Conservation (phyloP, 2,888 invertebrate genomes). For the Folsomia candida region DNA sequence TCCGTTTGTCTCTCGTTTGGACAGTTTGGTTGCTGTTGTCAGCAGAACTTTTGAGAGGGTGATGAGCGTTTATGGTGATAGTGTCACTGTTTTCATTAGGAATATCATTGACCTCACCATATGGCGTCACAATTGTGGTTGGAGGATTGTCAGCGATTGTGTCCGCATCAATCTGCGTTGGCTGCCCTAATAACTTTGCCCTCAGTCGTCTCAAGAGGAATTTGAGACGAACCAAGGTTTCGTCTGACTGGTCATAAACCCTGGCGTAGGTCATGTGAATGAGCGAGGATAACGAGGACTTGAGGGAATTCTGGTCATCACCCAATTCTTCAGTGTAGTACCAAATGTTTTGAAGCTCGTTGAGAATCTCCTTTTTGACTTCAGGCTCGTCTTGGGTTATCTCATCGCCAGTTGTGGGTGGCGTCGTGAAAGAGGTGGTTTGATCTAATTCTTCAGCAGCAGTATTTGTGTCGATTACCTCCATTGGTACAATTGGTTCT, state of each 20-base stretch:
- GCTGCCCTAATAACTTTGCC: conserved; percentile 22
- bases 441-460: conserved; percentile 12
- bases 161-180: not conserved
- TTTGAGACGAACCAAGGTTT: conserved; percentile 34
- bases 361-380: conserved; percentile 39
- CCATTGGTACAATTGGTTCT: not conserved
- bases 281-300: conserved; percentile 39
- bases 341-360: conserved; percentile 43
- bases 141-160: too few species aligned
- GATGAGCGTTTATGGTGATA: too few species aligned
- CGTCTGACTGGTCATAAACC: conserved; percentile 37
- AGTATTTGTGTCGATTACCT: conserved; percentile 11
- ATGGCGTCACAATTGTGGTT: too few species aligned
- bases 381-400: not conserved
- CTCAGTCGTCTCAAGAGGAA: conserved; percentile 37
- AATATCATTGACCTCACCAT: too few species aligned
- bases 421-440: not conserved
- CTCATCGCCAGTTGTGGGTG: not conserved
- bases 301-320: conserved; percentile 28
- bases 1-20: not conserved
- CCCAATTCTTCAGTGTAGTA: conserved; percentile 38
- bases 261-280: conserved; percentile 45
- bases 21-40: too few species aligned
- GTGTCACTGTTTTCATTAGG: too few species aligned
- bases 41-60: too few species aligned